Evolutionary conservation across 92 coral and sea anemone genomes (phyloP).

Genomic region (Umimayanthus chanpuru): DNA sequence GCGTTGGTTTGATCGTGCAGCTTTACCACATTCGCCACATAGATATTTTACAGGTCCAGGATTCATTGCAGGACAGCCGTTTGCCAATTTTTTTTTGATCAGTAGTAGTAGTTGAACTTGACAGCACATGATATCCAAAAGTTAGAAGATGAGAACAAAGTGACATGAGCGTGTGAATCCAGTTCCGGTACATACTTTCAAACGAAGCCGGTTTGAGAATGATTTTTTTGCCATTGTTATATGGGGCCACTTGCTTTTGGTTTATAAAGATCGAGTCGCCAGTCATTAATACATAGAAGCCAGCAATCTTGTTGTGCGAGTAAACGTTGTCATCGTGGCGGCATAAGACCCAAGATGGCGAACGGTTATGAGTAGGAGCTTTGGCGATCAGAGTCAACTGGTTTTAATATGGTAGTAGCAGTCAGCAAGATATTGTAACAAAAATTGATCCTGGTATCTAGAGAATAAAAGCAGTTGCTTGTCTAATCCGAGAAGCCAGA

Average conservation of each 20-base stretch:
- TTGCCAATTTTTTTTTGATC: too few relatives aligned
- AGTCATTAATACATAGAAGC: background rate
- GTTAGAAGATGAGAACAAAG: constrained; percentile 13
- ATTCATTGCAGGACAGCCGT: too few relatives aligned
- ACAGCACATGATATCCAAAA: constrained; percentile 21
- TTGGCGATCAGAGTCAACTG: too few relatives aligned
- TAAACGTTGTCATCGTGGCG: background rate
- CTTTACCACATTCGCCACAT: too few relatives aligned
- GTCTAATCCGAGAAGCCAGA: too few relatives aligned
- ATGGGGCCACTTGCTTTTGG: constrained; percentile 4
- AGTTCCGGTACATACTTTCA: constrained; percentile 7
- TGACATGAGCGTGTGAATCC: constrained; percentile 31
- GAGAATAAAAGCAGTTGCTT: too few relatives aligned
- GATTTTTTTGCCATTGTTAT: constrained; percentile 12
- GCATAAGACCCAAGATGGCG: background rate
- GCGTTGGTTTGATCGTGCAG: too few relatives aligned
- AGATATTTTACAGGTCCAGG: too few relatives aligned
- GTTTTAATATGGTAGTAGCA: too few relatives aligned
- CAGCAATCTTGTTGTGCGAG: constrained; percentile 19
- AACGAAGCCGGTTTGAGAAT: constrained; percentile 23
- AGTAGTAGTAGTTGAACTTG: background rate
- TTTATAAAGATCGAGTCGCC: constrained; percentile 25
- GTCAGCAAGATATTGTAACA: too few relatives aligned
- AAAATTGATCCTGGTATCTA: too few relatives aligned
- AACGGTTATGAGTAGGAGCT: background rate